phyloP scores from a whole-genome alignment of 2,113 vertebrate species.

The Pollachius pollachius region DNA sequence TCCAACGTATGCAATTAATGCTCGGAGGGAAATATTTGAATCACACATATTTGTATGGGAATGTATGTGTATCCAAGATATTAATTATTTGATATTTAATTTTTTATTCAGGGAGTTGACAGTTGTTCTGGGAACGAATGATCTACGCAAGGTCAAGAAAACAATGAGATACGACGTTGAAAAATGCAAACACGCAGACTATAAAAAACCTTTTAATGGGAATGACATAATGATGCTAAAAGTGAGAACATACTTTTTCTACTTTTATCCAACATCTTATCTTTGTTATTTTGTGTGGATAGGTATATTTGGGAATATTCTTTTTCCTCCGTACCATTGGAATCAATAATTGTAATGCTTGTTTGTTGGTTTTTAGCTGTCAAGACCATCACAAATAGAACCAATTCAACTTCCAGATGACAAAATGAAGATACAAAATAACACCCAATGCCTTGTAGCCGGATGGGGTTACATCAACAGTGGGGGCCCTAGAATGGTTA shows the following conservation, averaged over 20 bases:
- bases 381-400: neutral
- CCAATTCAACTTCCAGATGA: slow-evolving; percentile 23
- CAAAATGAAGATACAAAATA: neutral
- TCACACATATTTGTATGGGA: neutral
- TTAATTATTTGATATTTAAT: too few species aligned
- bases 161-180: slow-evolving; percentile 23
- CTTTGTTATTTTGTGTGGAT: neutral
- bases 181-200: slow-evolving; percentile 27
- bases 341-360: neutral
- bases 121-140: too few species aligned
- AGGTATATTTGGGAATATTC: too few species aligned
- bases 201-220: accelerated
- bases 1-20: neutral
- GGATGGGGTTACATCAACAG: slow-evolving; percentile 51
- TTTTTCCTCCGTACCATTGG: neutral
- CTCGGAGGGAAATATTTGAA: neutral
- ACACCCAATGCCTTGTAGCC: slow-evolving; percentile 44
- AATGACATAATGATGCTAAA: slow-evolving; percentile 68
- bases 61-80: too few species aligned
- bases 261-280: neutral
- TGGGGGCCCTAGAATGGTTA: accelerated
- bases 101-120: too few species aligned
- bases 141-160: too few species aligned
- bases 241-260: slow-evolving; percentile 32
- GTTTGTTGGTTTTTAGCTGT: slow-evolving; percentile 37